Percentiles rank a stretch among this genome's conserved stretches.
Evolutionary conservation across 2,888 invertebrate species (phyloP).

Genomic region (Apoda limacodes): DNA sequence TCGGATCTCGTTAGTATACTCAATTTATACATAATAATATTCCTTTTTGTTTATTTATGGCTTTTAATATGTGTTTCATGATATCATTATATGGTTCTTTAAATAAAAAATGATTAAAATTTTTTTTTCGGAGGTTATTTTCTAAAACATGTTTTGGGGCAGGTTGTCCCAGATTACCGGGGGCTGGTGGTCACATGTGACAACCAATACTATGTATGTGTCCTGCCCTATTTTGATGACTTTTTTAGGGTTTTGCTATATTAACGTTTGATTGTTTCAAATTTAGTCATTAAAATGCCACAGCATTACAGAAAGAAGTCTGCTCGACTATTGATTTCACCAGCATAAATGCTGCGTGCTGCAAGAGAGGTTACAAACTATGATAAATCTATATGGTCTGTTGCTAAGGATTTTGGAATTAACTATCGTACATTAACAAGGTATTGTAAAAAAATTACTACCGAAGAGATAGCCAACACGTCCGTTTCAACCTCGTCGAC

Average conservation of each 20-base stretch:
- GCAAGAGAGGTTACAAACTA: slow-evolving; percentile 13
- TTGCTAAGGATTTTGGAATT: slow-evolving; percentile 12
- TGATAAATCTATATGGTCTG: slow-evolving; percentile 14
- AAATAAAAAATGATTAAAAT: slow-evolving; percentile 2
- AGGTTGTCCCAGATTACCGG: slow-evolving; percentile 11
- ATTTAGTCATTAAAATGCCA: no score
- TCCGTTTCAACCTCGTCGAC: slow-evolving; percentile 12
- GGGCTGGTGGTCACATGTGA: slow-evolving; percentile 12
- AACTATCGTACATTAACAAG: slow-evolving; percentile 16
- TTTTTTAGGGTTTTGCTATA: no score
- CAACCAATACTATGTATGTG: no score
- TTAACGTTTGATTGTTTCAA: no score
- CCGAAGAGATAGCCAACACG: slow-evolving; percentile 12
- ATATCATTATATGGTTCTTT: slow-evolving; percentile 3
- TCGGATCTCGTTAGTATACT: slow-evolving; percentile 4
- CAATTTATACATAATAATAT: slow-evolving; percentile 3
- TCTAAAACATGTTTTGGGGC: slow-evolving; percentile 4
- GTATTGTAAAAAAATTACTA: slow-evolving; percentile 15
- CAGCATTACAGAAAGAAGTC: no score
- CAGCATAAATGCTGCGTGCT: no score
- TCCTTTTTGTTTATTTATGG: slow-evolving; percentile 3
- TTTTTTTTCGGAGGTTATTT: slow-evolving; percentile 5
- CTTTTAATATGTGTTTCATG: no score
- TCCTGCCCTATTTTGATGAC: no score
- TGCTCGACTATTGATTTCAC: no score